Percentiles rank a stretch among this genome's conserved stretches.
Conservation (phyloP, 2,888 invertebrate species). For the Pseudeuparius sepicola region DNA sequence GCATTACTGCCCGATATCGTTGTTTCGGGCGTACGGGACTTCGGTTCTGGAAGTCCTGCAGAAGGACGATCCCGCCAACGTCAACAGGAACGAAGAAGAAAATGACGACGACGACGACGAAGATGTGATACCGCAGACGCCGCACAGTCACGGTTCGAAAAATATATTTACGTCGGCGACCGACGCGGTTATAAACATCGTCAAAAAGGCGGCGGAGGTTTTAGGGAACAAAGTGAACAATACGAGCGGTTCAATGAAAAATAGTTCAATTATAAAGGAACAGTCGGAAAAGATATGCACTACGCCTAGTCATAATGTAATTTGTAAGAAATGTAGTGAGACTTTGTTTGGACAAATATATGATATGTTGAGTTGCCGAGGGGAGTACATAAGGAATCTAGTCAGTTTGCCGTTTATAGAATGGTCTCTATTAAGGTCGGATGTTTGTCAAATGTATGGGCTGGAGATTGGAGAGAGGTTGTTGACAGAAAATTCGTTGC, state of each 20-base stretch:
- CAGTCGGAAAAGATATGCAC: slow-evolving; percentile 44
- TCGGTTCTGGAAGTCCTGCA: slow-evolving; percentile 86
- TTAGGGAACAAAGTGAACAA: slow-evolving; percentile 61
- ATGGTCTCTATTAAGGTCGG: slow-evolving; percentile 50
- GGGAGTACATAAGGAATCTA: slow-evolving; percentile 49
- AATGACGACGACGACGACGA: slow-evolving; percentile 51
- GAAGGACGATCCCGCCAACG: slow-evolving; percentile 63
- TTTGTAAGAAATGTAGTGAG: slow-evolving; percentile 66
- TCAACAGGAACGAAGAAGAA: slow-evolving; percentile 54
- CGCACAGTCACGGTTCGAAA: slow-evolving; percentile 40
- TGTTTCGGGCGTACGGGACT: slow-evolving; percentile 88
- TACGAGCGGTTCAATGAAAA: slow-evolving; percentile 43
- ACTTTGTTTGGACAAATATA: slow-evolving; percentile 61
- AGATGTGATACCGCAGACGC: slow-evolving; percentile 12
- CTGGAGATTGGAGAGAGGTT: slow-evolving; percentile 53
- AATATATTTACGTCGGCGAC: slow-evolving; percentile 79
- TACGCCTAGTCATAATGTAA: slow-evolving; percentile 63
- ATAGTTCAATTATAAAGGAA: slow-evolving; percentile 36
- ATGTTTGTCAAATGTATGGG: slow-evolving; percentile 51
- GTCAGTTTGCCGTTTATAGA: slow-evolving; percentile 51
- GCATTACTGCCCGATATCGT: slow-evolving; percentile 95
- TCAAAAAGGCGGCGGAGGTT: slow-evolving; percentile 84
- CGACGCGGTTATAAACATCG: slow-evolving; percentile 85
- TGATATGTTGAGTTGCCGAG: slow-evolving; percentile 62
- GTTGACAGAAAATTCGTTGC: too few relatives aligned